Percentiles rank a stretch among this genome's conserved stretches.
Evolutionary conservation across 2,888 invertebrate genomes (phyloP).

Genomic region (Bombylius discolor): DNA sequence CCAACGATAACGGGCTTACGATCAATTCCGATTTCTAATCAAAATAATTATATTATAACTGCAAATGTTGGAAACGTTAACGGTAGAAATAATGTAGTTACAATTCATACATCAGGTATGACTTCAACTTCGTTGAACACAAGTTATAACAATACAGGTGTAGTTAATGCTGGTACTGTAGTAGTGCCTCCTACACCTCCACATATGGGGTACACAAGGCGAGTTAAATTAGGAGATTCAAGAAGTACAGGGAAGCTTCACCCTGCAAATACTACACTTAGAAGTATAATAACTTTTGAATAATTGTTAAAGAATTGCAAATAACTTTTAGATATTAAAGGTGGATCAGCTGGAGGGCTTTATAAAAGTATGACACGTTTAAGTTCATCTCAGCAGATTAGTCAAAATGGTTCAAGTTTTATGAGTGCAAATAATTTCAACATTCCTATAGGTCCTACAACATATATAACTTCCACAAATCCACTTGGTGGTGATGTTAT

Average conservation of each 20-base stretch:
- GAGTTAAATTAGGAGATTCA: slow-evolving; percentile 58
- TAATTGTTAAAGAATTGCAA: too few relatives aligned
- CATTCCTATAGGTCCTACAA: slow-evolving; percentile 16
- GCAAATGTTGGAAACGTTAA: not conserved
- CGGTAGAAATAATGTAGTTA: slow-evolving; percentile 12
- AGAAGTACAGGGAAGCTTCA: slow-evolving; percentile 61
- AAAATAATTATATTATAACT: not conserved
- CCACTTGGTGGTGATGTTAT: slow-evolving; percentile 39
- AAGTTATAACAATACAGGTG: slow-evolving; percentile 2
- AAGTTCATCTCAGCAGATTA: slow-evolving; percentile 65
- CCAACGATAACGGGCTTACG: not conserved
- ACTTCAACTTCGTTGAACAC: slow-evolving; percentile 7
- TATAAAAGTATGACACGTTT: slow-evolving; percentile 74
- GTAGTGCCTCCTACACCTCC: slow-evolving; percentile 27
- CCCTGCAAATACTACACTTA: slow-evolving; percentile 56
- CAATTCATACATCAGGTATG: slow-evolving; percentile 13
- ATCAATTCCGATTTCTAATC: not conserved
- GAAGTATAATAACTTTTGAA: slow-evolving; percentile 48
- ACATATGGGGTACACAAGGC: slow-evolving; percentile 42
- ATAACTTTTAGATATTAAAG: slow-evolving; percentile 3
- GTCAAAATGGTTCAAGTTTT: slow-evolving; percentile 40
- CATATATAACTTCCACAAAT: slow-evolving; percentile 33
- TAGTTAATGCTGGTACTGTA: not conserved
- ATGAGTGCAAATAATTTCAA: slow-evolving; percentile 17
- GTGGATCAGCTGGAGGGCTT: slow-evolving; percentile 59